Evolutionary conservation across 2,888 invertebrate species (phyloP), one percentile per base, ranked within the genome.

Genomic region (Rhodophaea formosa): DNA sequence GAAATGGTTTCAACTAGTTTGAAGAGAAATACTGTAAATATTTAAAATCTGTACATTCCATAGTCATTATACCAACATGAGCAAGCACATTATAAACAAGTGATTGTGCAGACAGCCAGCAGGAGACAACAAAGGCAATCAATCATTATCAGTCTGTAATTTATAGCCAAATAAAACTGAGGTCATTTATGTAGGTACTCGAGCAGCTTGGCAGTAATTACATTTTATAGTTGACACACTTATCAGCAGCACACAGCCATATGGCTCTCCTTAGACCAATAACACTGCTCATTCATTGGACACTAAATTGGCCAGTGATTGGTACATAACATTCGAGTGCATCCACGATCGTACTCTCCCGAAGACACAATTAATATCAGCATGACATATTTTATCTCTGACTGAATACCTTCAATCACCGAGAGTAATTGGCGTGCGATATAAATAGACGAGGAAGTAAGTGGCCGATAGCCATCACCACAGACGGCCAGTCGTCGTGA

Each of bases 391-490:
- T 47, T 39, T 49, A 46, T 53, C 52, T 16, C 39, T 53, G 16
- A 29, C 17, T 45, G 44, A 46, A 56, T 42, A 49, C 17, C 23
- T 42, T 29, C 30, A 49, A 49, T 56, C 49, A 49, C 30, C 49
- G 30, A 16, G 49, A 56, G 3, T 42, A 49, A 49, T 45, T 55
- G 30, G 30, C 29, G 14, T 45, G 30, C 12, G 58, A 49, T 65
- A 64, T 55, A 62, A 66, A 64, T 67, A 63, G 63, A 60, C 10
- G 32, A 47, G 57, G 59, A 59, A 61, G 52, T 53, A 49, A 62
- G 59, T 55, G 53, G 56, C 53, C 60, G 61, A 53, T 63, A 64
- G 56, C 62, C 56, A 61, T 61, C 63, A 58, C 30, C 46, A 53
- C 52, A 57, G 55, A 54, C 51, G 60, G 54, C 43, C 59, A 62